A percentile compares a stretch with the other conserved stretches of the same genome.
These are phyloP conservation scores for Blastobasis lacticolella DNA, from an alignment of 2,888 invertebrate genomes.

Conservation along the genomic window DNA sequence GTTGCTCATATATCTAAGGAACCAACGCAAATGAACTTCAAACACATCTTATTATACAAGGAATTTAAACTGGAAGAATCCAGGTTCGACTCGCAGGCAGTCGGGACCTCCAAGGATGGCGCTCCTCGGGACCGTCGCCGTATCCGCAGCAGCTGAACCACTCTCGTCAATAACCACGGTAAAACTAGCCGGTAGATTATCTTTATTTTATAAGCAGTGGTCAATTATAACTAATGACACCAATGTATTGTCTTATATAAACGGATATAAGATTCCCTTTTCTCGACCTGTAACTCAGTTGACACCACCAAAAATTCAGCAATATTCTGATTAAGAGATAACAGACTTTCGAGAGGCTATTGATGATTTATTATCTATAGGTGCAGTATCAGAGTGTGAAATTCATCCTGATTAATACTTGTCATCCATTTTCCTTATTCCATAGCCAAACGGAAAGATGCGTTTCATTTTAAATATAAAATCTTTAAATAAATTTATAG, in stretches of 20 bases:
- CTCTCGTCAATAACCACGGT: conserved; percentile 9
- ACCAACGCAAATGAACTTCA: not conserved
- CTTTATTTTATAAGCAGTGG: too few species aligned
- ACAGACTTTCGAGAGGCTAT: conserved; percentile 1
- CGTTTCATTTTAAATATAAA: too few species aligned
- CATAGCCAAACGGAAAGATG: too few species aligned
- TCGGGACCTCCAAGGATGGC: conserved; percentile 3
- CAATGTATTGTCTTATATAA: too few species aligned
- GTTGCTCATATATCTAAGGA: too few species aligned
- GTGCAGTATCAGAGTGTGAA: too few species aligned
- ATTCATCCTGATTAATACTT: too few species aligned
- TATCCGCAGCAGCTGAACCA: conserved; percentile 3
- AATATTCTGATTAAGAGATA: conserved; percentile 1
- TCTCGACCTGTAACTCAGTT: not conserved
- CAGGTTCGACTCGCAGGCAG: conserved; percentile 4
- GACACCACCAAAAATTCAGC: not conserved
- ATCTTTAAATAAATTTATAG: too few species aligned
- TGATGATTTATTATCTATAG: conserved; percentile 1
- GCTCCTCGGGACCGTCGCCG: conserved; percentile 6
- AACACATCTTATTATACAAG: not conserved
- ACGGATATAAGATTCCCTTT: conserved; percentile 3
- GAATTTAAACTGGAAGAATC: conserved; percentile 8
- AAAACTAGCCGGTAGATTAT: too few species aligned
- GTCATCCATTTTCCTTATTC: too few species aligned
- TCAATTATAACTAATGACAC: too few species aligned